Percentiles rank a stretch among this genome's conserved stretches.
Conservation (phyloP, 2,888 invertebrate species). For the Neocrepidodera transversa region DNA sequence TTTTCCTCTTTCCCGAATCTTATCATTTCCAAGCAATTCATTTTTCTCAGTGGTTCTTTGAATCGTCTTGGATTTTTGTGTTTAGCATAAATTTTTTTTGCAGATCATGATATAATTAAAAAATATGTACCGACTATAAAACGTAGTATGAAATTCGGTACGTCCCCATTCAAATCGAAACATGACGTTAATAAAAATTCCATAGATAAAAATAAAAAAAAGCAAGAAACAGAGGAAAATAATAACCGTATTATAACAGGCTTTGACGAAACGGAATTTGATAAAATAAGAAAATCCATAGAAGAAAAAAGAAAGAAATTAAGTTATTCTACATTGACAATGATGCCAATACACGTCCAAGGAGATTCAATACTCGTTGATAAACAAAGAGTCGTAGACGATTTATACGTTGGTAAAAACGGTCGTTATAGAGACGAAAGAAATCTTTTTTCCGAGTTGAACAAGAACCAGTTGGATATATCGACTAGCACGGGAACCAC, state of each 20-base stretch:
- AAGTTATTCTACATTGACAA: not conserved
- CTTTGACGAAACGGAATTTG: not conserved
- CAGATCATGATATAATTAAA: too few relatives aligned
- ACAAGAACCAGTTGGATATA: slow-evolving; percentile 18
- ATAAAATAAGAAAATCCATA: too few relatives aligned
- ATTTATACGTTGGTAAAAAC: slow-evolving; percentile 11
- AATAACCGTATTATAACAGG: too few relatives aligned
- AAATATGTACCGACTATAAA: not conserved
- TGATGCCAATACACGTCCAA: not conserved
- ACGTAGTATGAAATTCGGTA: not conserved
- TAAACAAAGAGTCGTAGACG: not conserved
- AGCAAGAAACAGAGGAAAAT: too few relatives aligned
- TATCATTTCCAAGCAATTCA: too few relatives aligned
- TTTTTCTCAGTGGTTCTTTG: too few relatives aligned
- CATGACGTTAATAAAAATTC: not conserved
- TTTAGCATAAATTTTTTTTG: too few relatives aligned
- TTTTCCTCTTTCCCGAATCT: too few relatives aligned
- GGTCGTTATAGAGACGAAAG: slow-evolving; percentile 43
- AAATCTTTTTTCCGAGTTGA: slow-evolving; percentile 35
- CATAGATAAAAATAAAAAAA: too few relatives aligned
- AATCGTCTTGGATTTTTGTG: too few relatives aligned
- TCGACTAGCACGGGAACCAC: slow-evolving; percentile 35
- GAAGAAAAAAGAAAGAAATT: not conserved
- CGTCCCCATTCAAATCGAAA: not conserved
- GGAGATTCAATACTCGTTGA: slow-evolving; percentile 1